Evolutionary conservation across 1,140 invertebrate genomes (phyloP).

Genomic region (Aphelinus atriplicis): DNA sequence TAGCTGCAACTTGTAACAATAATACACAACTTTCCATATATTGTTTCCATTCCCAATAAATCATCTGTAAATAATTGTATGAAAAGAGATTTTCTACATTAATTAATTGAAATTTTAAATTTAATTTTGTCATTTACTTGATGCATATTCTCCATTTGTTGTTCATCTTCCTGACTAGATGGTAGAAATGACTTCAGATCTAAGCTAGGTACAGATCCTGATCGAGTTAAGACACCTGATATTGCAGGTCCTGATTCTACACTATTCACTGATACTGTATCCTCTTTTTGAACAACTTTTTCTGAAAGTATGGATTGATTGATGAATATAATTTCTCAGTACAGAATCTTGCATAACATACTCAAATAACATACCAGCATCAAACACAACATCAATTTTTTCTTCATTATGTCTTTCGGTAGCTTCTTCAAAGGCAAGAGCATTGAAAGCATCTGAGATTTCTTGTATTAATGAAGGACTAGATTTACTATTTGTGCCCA

Average conservation of each 20-base stretch:
- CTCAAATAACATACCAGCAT: conserved; percentile 47
- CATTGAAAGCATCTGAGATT: conserved; percentile 59
- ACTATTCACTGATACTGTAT: conserved; percentile 61
- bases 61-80: conserved; percentile 48
- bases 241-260: conserved; percentile 57
- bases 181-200: conserved; percentile 64
- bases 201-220: conserved; percentile 66
- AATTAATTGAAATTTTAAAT: conserved; percentile 10
- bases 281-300: conserved; percentile 58
- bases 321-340: background rate
- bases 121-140: conserved; percentile 50
- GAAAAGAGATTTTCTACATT: conserved; percentile 19
- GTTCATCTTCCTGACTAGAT: conserved; percentile 59
- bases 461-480: conserved; percentile 53
- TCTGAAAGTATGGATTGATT: conserved; percentile 46
- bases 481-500: conserved; percentile 42
- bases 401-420: conserved; percentile 46
- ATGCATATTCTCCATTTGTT: conserved; percentile 60
- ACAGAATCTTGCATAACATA: conserved; percentile 6
- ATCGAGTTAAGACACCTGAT: conserved; percentile 58
- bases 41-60: conserved; percentile 69
- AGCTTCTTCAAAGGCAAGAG: conserved; percentile 53
- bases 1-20: conserved; percentile 67
- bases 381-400: conserved; percentile 50
- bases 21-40: conserved; percentile 69